Evolutionary conservation across 2,888 invertebrate genomes (phyloP).

Genomic region (Opisthograptis luteolata): DNA sequence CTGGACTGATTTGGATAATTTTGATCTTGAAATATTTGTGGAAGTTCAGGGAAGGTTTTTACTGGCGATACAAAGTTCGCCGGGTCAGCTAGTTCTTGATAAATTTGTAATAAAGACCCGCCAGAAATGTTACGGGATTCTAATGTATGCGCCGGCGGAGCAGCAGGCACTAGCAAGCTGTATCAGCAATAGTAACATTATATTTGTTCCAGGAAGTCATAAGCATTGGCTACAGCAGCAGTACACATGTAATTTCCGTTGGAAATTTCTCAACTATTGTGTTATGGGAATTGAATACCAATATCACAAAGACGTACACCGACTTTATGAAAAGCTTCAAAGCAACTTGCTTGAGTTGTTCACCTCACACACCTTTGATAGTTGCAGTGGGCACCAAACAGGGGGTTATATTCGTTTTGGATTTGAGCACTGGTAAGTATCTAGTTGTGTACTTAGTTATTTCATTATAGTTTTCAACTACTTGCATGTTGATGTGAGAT

Average conservation of each 20-base stretch:
- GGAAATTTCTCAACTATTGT: constrained; percentile 74
- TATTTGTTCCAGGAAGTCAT: constrained; percentile 61
- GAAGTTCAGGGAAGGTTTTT: too few relatives aligned
- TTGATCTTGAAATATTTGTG: too few relatives aligned
- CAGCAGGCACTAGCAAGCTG: too few relatives aligned
- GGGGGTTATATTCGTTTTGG: constrained; percentile 70
- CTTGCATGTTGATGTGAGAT: too few relatives aligned
- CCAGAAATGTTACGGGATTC: too few relatives aligned
- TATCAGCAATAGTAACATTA: too few relatives aligned
- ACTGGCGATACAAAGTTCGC: too few relatives aligned
- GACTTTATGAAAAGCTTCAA: constrained; percentile 58
- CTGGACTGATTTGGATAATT: too few relatives aligned
- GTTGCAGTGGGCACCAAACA: constrained; percentile 78
- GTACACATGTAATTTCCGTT: constrained; percentile 73
- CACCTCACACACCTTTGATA: constrained; percentile 59
- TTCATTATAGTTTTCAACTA: too few relatives aligned
- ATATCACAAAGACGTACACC: constrained; percentile 67
- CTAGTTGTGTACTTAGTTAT: neutral
- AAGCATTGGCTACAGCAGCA: constrained; percentile 76
- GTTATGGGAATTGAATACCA: constrained; percentile 81
- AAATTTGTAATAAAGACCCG: too few relatives aligned
- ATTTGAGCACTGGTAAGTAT: constrained; percentile 62
- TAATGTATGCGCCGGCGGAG: too few relatives aligned
- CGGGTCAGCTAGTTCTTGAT: too few relatives aligned
- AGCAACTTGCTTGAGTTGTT: constrained; percentile 66